A percentile compares a stretch with the other conserved stretches of the same genome.
Conservation (phyloP, 2,888 invertebrate species). For the Dynastes tityus region DNA sequence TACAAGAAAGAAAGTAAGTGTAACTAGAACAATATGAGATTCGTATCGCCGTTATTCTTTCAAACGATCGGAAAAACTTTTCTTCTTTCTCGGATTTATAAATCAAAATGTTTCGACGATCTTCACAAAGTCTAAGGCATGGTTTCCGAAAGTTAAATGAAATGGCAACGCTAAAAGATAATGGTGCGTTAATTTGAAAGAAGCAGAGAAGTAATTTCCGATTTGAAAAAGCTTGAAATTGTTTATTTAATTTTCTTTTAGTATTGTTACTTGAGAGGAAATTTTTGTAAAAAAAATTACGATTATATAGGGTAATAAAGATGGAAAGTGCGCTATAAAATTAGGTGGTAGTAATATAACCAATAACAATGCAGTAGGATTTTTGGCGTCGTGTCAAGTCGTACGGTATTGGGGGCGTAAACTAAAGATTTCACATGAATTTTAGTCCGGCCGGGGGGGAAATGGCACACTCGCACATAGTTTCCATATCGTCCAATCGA, state of each 20-base stretch:
- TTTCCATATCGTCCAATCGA: conserved; percentile 1
- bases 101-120: background rate
- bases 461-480: conserved; percentile 6
- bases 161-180: background rate
- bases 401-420: conserved; percentile 8
- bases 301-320: background rate
- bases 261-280: no score
- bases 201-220: background rate
- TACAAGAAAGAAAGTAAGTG: no score
- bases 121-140: background rate
- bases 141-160: background rate
- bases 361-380: background rate
- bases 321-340: conserved; percentile 3
- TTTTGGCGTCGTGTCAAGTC: conserved; percentile 15
- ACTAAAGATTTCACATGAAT: conserved; percentile 19
- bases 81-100: background rate
- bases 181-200: conserved; percentile 6
- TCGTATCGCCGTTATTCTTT: background rate
- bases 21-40: background rate
- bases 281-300: no score
- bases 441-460: background rate
- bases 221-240: no score
- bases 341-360: background rate
- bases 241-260: no score
- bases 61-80: background rate